A percentile compares a stretch with the other conserved stretches of the same genome.
These are phyloP conservation scores for Rhinophrynus dorsalis DNA, from an alignment of 2,797 vertebrate species.

Conservation along the genomic window DNA sequence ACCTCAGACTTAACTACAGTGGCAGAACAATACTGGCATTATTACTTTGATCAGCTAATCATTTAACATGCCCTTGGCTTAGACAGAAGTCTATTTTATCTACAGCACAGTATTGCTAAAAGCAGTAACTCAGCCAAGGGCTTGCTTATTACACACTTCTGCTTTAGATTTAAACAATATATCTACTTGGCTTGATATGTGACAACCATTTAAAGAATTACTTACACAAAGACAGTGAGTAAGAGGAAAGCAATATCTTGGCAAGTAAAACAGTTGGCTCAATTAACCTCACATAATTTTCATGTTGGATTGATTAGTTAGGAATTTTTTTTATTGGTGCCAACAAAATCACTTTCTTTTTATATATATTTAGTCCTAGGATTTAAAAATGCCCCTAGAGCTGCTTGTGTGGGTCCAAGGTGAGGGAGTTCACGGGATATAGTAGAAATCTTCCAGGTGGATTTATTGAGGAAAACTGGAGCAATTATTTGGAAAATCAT, in stretches of 20 bases:
- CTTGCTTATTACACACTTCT: constrained; percentile 29
- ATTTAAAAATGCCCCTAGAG: constrained; percentile 1
- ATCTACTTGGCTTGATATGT: constrained; percentile 31
- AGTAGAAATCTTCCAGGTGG: too few relatives aligned
- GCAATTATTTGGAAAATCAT: too few relatives aligned
- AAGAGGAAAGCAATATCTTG: constrained; percentile 42
- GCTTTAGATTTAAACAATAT: constrained; percentile 42
- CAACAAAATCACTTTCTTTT: constrained; percentile 30
- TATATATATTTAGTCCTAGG: not conserved
- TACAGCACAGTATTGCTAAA: constrained; percentile 14
- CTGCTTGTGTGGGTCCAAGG: too few relatives aligned
- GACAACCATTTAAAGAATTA: constrained; percentile 48
- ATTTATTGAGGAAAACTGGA: too few relatives aligned
- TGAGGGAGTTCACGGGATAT: too few relatives aligned
- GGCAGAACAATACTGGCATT: not conserved
- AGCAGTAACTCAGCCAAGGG: constrained; percentile 4
- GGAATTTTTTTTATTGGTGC: constrained; percentile 11
- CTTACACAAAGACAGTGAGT: constrained; percentile 46
- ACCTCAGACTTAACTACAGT: constrained; percentile 12
- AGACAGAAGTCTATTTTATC: constrained; percentile 12
- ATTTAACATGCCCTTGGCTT: constrained; percentile 16
- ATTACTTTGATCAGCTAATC: constrained; percentile 5
- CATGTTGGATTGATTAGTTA: constrained; percentile 42
- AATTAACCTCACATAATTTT: constrained; percentile 34
- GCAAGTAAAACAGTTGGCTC: constrained; percentile 25